phyloP scores from a whole-genome alignment of 2,113 vertebrate species.

The Muntiacus reevesi region DNA sequence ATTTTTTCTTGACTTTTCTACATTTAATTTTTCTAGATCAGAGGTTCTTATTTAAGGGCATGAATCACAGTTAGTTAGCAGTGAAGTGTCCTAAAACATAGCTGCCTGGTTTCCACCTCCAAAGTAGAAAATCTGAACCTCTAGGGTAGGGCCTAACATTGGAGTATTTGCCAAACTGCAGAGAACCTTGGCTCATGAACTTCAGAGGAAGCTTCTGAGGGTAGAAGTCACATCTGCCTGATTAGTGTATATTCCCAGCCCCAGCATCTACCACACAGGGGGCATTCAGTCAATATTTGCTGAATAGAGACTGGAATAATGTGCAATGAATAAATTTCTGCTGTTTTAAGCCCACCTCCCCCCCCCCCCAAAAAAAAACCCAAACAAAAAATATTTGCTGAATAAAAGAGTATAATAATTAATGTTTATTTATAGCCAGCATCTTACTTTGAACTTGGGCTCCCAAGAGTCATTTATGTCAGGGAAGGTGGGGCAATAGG shows the following conservation, averaged over 20 bases:
- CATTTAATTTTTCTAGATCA: conserved; percentile 5
- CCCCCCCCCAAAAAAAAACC: background rate
- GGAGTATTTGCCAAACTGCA: background rate
- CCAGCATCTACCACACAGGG: background rate
- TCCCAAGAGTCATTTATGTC: background rate
- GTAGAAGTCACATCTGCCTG: background rate
- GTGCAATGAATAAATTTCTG: background rate
- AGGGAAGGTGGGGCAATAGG: background rate
- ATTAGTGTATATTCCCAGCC: background rate
- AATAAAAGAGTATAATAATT: background rate
- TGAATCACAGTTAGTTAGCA: background rate
- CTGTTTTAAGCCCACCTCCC: background rate
- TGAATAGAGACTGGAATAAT: background rate
- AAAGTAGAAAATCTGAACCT: background rate
- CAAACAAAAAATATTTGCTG: background rate
- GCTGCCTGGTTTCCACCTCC: background rate
- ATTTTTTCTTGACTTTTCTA: background rate
- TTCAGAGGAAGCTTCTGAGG: background rate
- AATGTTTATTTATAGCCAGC: background rate
- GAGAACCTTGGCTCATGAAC: background rate
- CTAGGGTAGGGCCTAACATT: background rate
- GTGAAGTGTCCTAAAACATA: background rate
- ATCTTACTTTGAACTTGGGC: background rate
- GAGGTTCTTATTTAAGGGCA: conserved; percentile 31
- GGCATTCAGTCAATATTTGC: background rate